Evolutionary conservation across 2,888 invertebrate species (phyloP), one percentile per base, ranked within the genome.

Genomic region (Heliconius sara): DNA sequence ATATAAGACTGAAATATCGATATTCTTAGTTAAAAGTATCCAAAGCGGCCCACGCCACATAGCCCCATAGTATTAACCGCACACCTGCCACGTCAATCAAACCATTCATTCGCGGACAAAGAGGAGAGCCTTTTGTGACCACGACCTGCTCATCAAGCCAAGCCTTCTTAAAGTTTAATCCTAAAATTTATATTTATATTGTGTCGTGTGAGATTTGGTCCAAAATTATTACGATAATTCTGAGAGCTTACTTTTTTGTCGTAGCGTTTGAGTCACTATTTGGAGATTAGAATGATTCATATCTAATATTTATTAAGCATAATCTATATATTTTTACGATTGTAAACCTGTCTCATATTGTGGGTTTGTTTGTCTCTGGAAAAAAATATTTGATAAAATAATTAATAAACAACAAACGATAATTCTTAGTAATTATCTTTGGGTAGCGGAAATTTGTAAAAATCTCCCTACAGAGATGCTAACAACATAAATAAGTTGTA

Each of bases 31-130:
- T 74, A 16, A 79, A 80, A 82, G 83, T 79, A 80, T 82, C 84
- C 84, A 84, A 83, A 84, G 83, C 88, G 87, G 81, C 87, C 86
- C 86, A 86, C 86, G 88, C 86, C 86, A 86, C 85, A 88, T 88
- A 83, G 80, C 85, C 87, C 88, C 88, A 87, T 89, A 89, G 89
- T 89, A 84, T 87, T 87, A 91, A 91, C 92, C 89, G 90, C 92
- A 88, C 89, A 87, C 88, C 85, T 86, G 87, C 84, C 84, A 87
- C 90, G 92, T 92, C 93, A 93, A 91, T 93, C 93, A 92, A 87
- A 83, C 80, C 72, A 78, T 79, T 79, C 83, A 82, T 84, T 86
- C 88, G 81, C 83, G 83, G 83, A 89, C 89, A 90, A 89, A 88
- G 85, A 85, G 81, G 81, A 83, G 82, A 77, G 80, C 79, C 75